Evolutionary conservation across 2,888 invertebrate species (phyloP).

Genomic region (Phrixothrix hirtus): DNA sequence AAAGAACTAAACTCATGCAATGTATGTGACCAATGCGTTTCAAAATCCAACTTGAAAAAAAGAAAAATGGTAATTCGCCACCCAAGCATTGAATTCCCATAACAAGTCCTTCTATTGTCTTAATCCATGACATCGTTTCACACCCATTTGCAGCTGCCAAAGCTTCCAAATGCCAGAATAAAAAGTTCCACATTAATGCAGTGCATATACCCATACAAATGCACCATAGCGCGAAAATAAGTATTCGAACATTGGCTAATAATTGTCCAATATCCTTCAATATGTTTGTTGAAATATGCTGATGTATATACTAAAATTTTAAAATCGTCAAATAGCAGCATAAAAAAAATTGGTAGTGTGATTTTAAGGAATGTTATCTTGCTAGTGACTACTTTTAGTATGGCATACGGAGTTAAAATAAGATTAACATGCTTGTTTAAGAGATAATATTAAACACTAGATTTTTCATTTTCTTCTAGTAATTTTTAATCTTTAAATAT

Average conservation of each 20-base stretch:
- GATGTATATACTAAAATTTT: conserved; percentile 66
- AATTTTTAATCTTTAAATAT: too few relatives aligned
- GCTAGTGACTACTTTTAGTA: too few relatives aligned
- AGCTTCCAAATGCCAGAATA: conserved; percentile 84
- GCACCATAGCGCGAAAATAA: conserved; percentile 80
- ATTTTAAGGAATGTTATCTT: too few relatives aligned
- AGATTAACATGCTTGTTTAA: too few relatives aligned
- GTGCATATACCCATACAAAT: conserved; percentile 82
- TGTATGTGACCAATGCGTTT: conserved; percentile 79
- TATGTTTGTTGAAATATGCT: conserved; percentile 68
- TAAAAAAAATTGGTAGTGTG: too few relatives aligned
- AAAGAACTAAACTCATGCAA: conserved; percentile 80
- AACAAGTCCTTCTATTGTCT: conserved; percentile 56
- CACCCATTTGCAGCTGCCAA: conserved; percentile 59
- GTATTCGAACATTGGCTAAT: conserved; percentile 66
- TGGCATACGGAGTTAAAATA: too few relatives aligned
- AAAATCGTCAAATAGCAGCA: too few relatives aligned
- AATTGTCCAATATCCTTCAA: conserved; percentile 70
- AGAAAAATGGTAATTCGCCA: conserved; percentile 87
- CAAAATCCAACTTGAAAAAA: conserved; percentile 77
- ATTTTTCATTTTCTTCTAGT: too few relatives aligned
- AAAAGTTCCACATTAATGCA: conserved; percentile 83
- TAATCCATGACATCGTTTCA: conserved; percentile 52
- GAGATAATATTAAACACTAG: too few relatives aligned
- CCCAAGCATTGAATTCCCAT: conserved; percentile 64